These are phyloP conservation scores for Crossaster papposus DNA, from an alignment of 53 echinoderm and acorn worm species.

Conservation along the genomic window DNA sequence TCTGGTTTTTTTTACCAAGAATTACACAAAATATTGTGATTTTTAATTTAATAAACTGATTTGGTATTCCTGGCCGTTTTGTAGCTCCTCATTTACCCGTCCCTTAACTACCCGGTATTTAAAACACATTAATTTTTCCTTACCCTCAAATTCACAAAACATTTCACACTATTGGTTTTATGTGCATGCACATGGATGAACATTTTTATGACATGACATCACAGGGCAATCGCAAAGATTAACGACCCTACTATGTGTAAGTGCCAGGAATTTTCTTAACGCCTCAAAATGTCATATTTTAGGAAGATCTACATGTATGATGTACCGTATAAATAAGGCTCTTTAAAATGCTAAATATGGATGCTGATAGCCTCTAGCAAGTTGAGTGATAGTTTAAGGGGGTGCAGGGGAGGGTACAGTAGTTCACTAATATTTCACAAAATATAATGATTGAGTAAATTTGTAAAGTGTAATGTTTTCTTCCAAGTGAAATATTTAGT, in stretches of 20 bases:
- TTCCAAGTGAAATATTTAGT: background rate
- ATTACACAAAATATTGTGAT: too few relatives aligned
- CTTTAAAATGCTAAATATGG: background rate
- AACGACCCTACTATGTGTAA: background rate
- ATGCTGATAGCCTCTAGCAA: background rate
- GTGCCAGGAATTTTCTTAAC: background rate
- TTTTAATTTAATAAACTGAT: too few relatives aligned
- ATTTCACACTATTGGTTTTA: background rate
- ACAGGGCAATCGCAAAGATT: background rate
- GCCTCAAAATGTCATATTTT: background rate
- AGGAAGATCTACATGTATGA: background rate
- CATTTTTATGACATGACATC: background rate
- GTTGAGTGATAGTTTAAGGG: background rate
- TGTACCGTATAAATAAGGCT: background rate
- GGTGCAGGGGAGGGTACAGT: too few relatives aligned
- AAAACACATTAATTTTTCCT: background rate
- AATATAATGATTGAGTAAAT: background rate
- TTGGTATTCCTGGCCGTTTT: background rate
- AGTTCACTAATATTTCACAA: background rate
- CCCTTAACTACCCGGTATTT: background rate
- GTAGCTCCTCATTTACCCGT: background rate
- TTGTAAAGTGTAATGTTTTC: background rate
- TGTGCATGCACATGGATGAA: background rate
- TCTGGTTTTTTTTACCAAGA: too few relatives aligned
- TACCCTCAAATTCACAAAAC: background rate